Conservation (phyloP, 2,113 vertebrate species). For the Xiphorhynchus elegans region DNA sequence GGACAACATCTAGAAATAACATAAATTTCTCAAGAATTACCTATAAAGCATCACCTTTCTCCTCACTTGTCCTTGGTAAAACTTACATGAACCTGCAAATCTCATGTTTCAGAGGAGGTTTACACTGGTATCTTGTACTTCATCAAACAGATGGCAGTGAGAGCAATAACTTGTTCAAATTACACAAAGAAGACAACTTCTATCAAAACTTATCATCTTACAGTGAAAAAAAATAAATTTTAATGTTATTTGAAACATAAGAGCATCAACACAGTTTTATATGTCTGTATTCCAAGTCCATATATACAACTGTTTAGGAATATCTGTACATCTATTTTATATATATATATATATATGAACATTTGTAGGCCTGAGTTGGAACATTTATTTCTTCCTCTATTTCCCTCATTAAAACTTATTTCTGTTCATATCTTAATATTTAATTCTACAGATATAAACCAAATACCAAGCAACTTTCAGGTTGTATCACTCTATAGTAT, state of each 20-base stretch:
- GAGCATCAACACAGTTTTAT: neutral
- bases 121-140: neutral
- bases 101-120: neutral
- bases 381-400: neutral
- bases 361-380: neutral
- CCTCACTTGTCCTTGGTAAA: neutral
- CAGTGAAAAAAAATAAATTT: neutral
- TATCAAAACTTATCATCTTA: neutral
- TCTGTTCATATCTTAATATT: neutral
- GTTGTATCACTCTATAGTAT: neutral
- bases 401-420: neutral
- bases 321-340: neutral
- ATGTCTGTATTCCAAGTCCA: neutral
- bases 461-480: neutral
- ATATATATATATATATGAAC: neutral
- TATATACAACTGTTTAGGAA: neutral
- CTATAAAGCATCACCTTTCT: neutral
- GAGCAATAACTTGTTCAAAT: neutral
- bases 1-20: neutral
- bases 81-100: neutral
- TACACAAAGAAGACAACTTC: neutral
- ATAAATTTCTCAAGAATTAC: neutral
- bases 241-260: neutral
- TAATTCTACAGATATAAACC: neutral
- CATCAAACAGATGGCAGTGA: neutral